Evolutionary conservation across 1,140 invertebrate genomes (phyloP).

Genomic region (Panulirus ornatus): DNA sequence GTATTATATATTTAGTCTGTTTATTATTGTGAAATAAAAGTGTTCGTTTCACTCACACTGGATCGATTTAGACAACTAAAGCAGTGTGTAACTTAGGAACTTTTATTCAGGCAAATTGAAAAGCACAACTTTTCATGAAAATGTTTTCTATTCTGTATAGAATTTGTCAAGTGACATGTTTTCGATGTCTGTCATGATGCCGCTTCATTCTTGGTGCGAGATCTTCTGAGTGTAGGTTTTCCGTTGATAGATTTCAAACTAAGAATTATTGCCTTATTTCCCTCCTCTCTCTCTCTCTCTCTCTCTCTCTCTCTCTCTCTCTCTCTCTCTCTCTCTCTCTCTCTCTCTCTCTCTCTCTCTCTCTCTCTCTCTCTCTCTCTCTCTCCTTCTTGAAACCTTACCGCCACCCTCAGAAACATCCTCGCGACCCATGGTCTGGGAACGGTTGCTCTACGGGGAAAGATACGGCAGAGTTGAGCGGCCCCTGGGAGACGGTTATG

Average conservation of each 20-base stretch:
- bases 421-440: too few relatives aligned
- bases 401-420: too few relatives aligned
- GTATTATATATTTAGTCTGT: too few relatives aligned
- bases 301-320: constrained; percentile 5
- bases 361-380: too few relatives aligned
- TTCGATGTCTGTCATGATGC: not conserved
- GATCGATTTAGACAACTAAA: too few relatives aligned
- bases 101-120: not conserved
- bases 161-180: not conserved
- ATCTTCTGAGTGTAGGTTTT: not conserved
- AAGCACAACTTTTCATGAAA: not conserved
- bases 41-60: too few relatives aligned
- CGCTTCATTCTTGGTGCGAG: not conserved
- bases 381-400: too few relatives aligned
- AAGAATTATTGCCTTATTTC: not conserved
- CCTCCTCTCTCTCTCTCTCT: not conserved
- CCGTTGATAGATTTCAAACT: not conserved
- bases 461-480: too few relatives aligned
- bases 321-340: constrained; percentile 26
- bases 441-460: too few relatives aligned
- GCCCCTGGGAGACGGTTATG: too few relatives aligned
- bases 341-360: not conserved
- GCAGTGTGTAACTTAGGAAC: not conserved
- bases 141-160: not conserved
- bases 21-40: too few relatives aligned